Percentiles rank a stretch among this genome's conserved stretches.
phyloP scores from a whole-genome alignment of 2,888 invertebrate species.

The Nomada hirtipes region DNA sequence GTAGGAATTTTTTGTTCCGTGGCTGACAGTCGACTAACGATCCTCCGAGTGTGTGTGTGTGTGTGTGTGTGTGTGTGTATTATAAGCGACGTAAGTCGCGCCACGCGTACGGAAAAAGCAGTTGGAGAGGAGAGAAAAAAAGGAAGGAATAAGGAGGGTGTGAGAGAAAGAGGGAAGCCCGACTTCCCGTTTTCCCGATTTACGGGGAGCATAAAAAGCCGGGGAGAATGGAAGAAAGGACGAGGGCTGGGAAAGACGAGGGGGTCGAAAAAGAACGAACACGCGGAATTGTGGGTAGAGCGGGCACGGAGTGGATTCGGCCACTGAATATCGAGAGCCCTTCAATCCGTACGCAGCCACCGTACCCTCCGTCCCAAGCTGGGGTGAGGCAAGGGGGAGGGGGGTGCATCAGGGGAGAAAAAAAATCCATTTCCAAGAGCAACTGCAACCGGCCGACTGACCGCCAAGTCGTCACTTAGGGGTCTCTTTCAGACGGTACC shows the following conservation, averaged over 20 bases:
- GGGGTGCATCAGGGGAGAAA: conserved; percentile 20
- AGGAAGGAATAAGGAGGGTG: not conserved
- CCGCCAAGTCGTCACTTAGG: conserved; percentile 65
- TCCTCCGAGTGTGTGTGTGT: conserved; percentile 52
- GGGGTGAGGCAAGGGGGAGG: conserved; percentile 9
- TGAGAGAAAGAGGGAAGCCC: conserved; percentile 19
- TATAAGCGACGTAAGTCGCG: conserved; percentile 68
- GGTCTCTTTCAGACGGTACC: conserved; percentile 29
- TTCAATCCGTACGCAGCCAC: conserved; percentile 65
- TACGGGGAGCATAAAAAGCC: conserved; percentile 64
- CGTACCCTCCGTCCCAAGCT: conserved; percentile 18
- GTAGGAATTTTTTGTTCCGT: conserved; percentile 27
- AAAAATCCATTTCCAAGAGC: conserved; percentile 67
- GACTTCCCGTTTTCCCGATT: conserved; percentile 49
- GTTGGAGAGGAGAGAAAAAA: conserved; percentile 1
- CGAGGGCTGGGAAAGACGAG: conserved; percentile 64
- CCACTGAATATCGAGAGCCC: conserved; percentile 75
- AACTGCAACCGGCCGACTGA: conserved; percentile 66
- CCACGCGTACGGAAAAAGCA: conserved; percentile 65
- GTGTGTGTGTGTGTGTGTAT: conserved; percentile 51
- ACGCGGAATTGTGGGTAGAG: conserved; percentile 60
- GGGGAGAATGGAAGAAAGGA: conserved; percentile 52
- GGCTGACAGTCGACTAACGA: conserved; percentile 65
- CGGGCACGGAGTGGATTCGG: conserved; percentile 66
- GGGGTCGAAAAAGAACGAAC: conserved; percentile 62